Percentiles rank a stretch among this genome's conserved stretches.
Conservation (phyloP, 2,113 vertebrate species). For the Neolamprologus ventralis region DNA sequence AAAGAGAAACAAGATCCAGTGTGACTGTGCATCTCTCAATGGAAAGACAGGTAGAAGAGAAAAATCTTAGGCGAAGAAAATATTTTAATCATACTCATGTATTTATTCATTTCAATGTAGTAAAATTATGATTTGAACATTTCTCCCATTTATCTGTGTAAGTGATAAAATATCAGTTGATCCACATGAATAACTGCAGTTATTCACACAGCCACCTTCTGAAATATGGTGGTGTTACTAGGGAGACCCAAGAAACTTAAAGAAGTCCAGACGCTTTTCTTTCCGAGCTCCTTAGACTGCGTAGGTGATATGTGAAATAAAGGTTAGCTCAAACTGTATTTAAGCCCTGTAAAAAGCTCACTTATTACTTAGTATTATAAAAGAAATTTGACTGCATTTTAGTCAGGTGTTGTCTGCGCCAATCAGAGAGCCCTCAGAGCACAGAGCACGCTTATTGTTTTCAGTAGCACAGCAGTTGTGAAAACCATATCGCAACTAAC, state of each 20-base stretch:
- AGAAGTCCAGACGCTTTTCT: neutral
- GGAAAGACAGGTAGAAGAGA: neutral
- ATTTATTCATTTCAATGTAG: neutral
- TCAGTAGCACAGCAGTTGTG: neutral
- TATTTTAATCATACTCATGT: neutral
- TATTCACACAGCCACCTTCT: neutral
- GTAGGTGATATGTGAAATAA: neutral
- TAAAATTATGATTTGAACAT: neutral
- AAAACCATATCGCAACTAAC: neutral
- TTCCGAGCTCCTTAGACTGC: neutral
- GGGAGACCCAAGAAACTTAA: neutral
- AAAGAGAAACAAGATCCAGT: neutral
- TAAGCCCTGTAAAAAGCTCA: neutral
- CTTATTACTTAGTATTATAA: neutral
- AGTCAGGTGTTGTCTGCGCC: neutral
- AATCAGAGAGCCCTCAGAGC: neutral
- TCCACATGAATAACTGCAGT: neutral
- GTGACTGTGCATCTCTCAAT: neutral
- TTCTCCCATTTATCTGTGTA: neutral
- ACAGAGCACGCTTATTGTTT: neutral
- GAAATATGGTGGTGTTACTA: neutral
- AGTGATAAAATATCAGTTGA: neutral
- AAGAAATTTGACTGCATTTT: neutral
- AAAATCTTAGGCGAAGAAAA: neutral
- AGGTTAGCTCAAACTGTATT: neutral